Conservation (phyloP, 2,888 invertebrate species). For the Drosophila dives region DNA sequence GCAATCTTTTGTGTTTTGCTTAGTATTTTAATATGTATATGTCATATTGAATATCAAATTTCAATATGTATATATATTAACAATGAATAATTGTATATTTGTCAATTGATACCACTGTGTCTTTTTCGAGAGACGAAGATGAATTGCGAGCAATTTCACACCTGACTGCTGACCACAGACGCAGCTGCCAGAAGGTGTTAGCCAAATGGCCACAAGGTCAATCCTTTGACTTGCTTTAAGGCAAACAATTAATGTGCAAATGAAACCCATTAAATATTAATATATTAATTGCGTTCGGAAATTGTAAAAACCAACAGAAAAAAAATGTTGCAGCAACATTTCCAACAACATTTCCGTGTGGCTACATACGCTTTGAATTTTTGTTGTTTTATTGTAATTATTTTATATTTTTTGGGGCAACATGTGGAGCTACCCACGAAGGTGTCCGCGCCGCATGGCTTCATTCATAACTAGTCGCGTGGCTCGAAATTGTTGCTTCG, state of each 20-base stretch:
- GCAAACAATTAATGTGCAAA: constrained; percentile 72
- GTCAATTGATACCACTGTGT: constrained; percentile 10
- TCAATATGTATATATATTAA: neutral
- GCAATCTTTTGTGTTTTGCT: neutral
- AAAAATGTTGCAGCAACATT: constrained; percentile 64
- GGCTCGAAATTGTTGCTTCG: constrained; percentile 33
- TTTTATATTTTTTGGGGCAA: constrained; percentile 10
- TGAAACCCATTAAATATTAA: constrained; percentile 68
- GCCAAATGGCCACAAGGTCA: constrained; percentile 14
- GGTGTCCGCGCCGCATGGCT: constrained; percentile 43
- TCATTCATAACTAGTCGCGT: constrained; percentile 63
- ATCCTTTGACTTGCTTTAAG: constrained; percentile 32
- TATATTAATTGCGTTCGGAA: constrained; percentile 75
- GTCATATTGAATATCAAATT: neutral
- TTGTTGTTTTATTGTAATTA: neutral
- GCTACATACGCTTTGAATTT: constrained; percentile 18
- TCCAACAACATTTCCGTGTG: constrained; percentile 2
- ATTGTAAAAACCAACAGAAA: constrained; percentile 44
- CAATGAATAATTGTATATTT: neutral
- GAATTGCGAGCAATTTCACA: constrained; percentile 74
- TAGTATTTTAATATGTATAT: neutral
- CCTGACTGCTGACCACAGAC: constrained; percentile 66
- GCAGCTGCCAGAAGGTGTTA: constrained; percentile 57
- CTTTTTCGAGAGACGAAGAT: constrained; percentile 33
- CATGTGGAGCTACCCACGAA: constrained; percentile 25